Evolutionary conservation across 2,797 vertebrate genomes (phyloP).

Genomic region (Gorsachius magnificus): DNA sequence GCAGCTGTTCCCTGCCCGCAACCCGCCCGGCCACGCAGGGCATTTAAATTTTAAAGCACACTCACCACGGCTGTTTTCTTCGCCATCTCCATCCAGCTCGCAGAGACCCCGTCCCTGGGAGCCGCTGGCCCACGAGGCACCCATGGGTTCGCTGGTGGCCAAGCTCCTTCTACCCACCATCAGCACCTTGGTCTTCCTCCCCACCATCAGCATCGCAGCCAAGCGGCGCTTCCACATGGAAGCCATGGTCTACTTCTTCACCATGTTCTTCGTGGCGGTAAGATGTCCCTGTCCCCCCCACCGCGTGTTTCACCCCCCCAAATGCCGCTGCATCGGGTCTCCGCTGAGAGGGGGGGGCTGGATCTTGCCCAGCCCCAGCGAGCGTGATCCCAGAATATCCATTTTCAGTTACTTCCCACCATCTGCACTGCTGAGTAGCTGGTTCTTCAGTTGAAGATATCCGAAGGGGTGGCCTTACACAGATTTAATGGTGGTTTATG

Average conservation of each 20-base stretch:
- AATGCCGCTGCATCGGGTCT: rapidly evolving
- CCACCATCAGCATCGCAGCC: slow-evolving; percentile 88
- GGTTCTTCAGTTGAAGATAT: neutral
- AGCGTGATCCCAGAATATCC: neutral
- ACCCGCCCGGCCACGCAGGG: slow-evolving; percentile 39
- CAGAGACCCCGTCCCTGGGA: neutral
- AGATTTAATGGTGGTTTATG: neutral
- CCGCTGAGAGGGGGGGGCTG: neutral
- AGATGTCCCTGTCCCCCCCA: slow-evolving; percentile 44
- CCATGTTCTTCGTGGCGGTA: slow-evolving; percentile 95
- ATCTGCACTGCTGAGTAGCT: neutral
- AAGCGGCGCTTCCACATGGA: slow-evolving; percentile 97
- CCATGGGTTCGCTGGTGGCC: slow-evolving; percentile 90
- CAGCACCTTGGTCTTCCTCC: slow-evolving; percentile 93
- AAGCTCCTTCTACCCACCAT: slow-evolving; percentile 93
- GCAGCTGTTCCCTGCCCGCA: slow-evolving; percentile 33
- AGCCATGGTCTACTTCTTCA: slow-evolving; percentile 99
- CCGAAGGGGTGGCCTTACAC: neutral
- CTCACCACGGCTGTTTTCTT: slow-evolving; percentile 69
- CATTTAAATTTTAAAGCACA: slow-evolving; percentile 85
- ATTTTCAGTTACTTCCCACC: neutral
- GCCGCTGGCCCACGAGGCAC: rapidly evolving
- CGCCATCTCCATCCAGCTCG: neutral
- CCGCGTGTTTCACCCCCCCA: neutral
- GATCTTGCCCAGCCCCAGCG: neutral